Evolutionary conservation across 2,113 vertebrate genomes (phyloP), one percentile per base, ranked within the genome.

Genomic region (Emydocephalus ijimae): DNA sequence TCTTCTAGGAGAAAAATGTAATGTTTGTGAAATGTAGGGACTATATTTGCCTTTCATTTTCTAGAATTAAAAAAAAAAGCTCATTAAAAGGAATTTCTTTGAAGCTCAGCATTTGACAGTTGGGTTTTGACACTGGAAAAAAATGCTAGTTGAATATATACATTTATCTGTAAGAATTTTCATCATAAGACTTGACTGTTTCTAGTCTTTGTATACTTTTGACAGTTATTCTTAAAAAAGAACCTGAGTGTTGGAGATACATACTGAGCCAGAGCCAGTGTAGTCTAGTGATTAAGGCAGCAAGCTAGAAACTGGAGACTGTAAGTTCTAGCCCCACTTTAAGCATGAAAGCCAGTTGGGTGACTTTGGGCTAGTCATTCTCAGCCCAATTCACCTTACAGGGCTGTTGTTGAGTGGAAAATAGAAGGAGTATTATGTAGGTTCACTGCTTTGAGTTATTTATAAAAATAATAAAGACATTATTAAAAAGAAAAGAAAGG

Each of bases 1-100:
- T 86, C 96, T 96, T 96, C 96, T 95, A 95, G 95, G 92, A 96
- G 97, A 97, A 98, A 87, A 98, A 97, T 97, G 97, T 97, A 97
- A 97, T 98, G 96, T 95, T 97, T 98, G 97, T 97, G 96, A 97
- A 97, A 98, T 96, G 97, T 96, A 97, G 96, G 95, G 94, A 97
- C 97, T 97, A 97, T 97, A 97, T 98, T 96, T 96, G 92, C 95
- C 96, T 94, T 97, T 98, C 97, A 96, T 23, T 97, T 98, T 97
- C 96, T 95, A 59, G 93, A 94, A 93, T 50, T 1, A 91, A 92
- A 85, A 91, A 85, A 91, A 91, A 94, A 88, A 97, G 92, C 94
- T 93, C 93, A 87, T 85, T 45, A 94, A 95, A 96, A 95, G 94
- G 95, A 39, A 64, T 48, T 91, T 43, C 24, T 85, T 56, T 29